Evolutionary conservation across 2,797 vertebrate species (phyloP).

Genomic region (Peromyscus melanophrys): DNA sequence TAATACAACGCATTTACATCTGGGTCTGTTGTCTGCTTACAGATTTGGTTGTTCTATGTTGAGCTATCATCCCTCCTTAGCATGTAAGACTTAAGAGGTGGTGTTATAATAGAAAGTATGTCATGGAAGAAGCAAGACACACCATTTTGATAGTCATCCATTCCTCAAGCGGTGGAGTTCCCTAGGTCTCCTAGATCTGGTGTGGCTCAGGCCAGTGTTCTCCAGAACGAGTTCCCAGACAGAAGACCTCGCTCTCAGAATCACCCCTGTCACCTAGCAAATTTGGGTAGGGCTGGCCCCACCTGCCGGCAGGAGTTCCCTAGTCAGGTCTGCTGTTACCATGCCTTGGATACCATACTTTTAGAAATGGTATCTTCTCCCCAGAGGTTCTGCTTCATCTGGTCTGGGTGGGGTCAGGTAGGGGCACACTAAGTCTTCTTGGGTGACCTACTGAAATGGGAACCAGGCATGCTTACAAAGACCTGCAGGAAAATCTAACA

Average conservation of each 20-base stretch:
- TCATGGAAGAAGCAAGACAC: background rate
- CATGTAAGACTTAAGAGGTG: background rate
- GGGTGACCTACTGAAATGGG: background rate
- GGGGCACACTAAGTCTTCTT: background rate
- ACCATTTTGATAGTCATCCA: background rate
- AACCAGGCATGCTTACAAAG: background rate
- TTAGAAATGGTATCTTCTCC: background rate
- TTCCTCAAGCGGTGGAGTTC: background rate
- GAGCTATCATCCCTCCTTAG: background rate
- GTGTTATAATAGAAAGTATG: background rate
- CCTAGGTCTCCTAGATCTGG: background rate
- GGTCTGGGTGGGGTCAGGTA: background rate
- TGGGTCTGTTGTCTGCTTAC: background rate
- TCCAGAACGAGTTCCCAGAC: slow-evolving; percentile 1
- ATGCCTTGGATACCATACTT: background rate
- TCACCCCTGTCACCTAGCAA: background rate
- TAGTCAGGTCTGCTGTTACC: background rate
- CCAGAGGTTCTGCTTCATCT: background rate
- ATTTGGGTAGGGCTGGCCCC: background rate
- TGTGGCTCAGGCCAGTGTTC: background rate
- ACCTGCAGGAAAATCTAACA: slow-evolving; percentile 41
- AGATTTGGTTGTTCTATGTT: background rate
- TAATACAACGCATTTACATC: background rate
- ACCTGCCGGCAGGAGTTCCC: background rate
- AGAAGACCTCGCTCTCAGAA: background rate